phyloP scores from a whole-genome alignment of 2,888 invertebrate genomes.

The Galerucella calmariensis region DNA sequence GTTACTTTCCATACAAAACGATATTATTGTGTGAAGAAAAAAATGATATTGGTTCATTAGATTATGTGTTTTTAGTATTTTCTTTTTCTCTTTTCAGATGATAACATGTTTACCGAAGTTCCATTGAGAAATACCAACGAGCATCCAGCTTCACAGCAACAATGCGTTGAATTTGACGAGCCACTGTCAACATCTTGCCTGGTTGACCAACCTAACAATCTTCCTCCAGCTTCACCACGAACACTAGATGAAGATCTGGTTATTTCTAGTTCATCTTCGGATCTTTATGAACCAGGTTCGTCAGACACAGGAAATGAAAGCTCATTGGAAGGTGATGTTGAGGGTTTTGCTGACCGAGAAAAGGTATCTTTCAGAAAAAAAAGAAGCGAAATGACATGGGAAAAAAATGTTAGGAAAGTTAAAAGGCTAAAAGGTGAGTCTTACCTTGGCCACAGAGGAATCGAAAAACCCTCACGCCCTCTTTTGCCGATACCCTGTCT shows the following conservation, averaged over 20 bases:
- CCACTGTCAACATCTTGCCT: slow-evolving; percentile 20
- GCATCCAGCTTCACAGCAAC: background rate
- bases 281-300: slow-evolving; percentile 19
- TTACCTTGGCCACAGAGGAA: background rate
- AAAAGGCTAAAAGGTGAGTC: slow-evolving; percentile 13
- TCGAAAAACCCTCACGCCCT: no score
- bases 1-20: background rate
- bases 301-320: slow-evolving; percentile 27
- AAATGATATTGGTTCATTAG: no score
- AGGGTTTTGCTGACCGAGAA: slow-evolving; percentile 13
- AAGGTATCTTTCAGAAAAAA: background rate
- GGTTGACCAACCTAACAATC: slow-evolving; percentile 16
- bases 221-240: slow-evolving; percentile 16
- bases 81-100: no score
- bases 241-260: slow-evolving; percentile 27
- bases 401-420: slow-evolving; percentile 8
- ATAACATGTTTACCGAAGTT: no score
- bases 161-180: background rate
- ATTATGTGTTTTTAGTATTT: no score
- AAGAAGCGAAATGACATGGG: slow-evolving; percentile 25
- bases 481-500: no score
- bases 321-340: slow-evolving; percentile 28
- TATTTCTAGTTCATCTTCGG: slow-evolving; percentile 28
- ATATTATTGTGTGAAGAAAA: no score
- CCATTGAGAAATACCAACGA: background rate